Conservation (phyloP, 2,113 vertebrate genomes). For the Chloroceryle aenea region DNA sequence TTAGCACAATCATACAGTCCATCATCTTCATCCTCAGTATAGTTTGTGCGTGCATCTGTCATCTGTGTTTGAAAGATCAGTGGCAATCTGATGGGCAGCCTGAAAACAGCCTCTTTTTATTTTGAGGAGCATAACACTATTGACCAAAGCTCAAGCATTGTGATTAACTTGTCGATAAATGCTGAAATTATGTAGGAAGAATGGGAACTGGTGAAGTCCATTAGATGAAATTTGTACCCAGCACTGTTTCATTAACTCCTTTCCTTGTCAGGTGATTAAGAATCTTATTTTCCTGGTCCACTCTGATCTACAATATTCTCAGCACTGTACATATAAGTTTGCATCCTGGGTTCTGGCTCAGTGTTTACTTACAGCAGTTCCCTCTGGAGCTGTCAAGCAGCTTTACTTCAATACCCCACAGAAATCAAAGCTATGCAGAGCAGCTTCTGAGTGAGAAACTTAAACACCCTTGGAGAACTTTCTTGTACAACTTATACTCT, state of each 20-base stretch:
- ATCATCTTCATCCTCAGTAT: not conserved
- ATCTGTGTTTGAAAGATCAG: not conserved
- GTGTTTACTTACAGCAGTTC: not conserved
- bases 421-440: not conserved
- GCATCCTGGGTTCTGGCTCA: not conserved
- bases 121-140: not conserved
- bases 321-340: not conserved
- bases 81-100: not conserved
- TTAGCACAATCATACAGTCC: not conserved
- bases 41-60: not conserved
- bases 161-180: not conserved
- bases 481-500: not conserved
- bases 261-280: not conserved
- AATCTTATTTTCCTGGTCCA: not conserved
- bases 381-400: not conserved
- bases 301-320: not conserved
- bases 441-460: not conserved
- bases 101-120: not conserved
- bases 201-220: not conserved
- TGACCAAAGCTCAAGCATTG: not conserved
- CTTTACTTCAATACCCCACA: not conserved
- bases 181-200: not conserved
- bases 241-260: not conserved
- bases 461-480: rapidly evolving
- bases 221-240: not conserved